Evolutionary conservation across 2,113 vertebrate genomes (phyloP).

Genomic region (Climacteris rufus): DNA sequence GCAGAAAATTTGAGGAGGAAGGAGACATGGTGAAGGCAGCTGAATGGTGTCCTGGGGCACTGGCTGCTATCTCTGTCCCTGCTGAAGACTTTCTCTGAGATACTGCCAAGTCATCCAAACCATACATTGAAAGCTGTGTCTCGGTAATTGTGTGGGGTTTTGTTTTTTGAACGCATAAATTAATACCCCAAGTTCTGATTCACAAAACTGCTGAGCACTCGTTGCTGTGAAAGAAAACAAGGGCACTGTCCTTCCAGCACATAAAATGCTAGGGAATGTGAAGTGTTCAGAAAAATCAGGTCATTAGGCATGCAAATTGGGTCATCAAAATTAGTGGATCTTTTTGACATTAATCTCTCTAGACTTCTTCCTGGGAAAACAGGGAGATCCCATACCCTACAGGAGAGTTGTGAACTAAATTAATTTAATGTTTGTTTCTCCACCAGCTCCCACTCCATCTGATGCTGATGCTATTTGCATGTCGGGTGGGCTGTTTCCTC

Average conservation of each 20-base stretch:
- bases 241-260: conserved; percentile 45
- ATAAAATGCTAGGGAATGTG: conserved; percentile 14
- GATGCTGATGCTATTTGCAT: conserved; percentile 43
- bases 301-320: conserved; percentile 66
- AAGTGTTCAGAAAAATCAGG: conserved; percentile 61
- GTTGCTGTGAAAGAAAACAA: conserved; percentile 32
- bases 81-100: conserved; percentile 20
- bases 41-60: conserved; percentile 53
- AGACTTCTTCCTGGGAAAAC: conserved; percentile 59
- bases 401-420: conserved; percentile 69
- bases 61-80: conserved; percentile 3
- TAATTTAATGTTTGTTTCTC: conserved; percentile 67
- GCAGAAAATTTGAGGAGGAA: conserved; percentile 31
- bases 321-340: conserved; percentile 68
- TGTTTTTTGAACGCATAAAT: conserved; percentile 35
- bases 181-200: conserved; percentile 25
- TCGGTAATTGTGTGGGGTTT: not conserved
- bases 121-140: not conserved
- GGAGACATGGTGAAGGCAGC: conserved; percentile 20
- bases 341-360: conserved; percentile 69
- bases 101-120: conserved; percentile 43
- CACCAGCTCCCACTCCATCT: conserved; percentile 19
- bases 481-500: not conserved
- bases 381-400: conserved; percentile 65
- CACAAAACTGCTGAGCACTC: conserved; percentile 33